These are phyloP conservation scores for Aphidius gifuensis DNA, from an alignment of 1,140 invertebrate species.

Conservation along the genomic window DNA sequence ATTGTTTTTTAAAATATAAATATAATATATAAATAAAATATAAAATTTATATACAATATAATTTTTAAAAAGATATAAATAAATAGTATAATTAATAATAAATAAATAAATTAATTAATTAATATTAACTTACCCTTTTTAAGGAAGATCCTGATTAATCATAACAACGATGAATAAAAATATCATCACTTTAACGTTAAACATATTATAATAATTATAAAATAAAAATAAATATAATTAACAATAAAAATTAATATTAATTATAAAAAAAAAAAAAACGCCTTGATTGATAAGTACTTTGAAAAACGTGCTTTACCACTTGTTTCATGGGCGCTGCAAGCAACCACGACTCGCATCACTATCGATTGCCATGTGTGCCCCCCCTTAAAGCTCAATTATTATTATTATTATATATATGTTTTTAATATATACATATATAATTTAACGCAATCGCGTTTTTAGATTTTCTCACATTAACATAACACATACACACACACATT, in stretches of 20 bases:
- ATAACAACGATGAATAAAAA: not conserved
- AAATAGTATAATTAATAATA: no score
- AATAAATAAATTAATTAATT: no score
- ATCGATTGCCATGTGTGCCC: conserved; percentile 39
- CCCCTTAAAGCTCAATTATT: conserved; percentile 20
- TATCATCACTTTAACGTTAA: conserved; percentile 5
- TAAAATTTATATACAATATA: no score
- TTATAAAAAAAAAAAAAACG: conserved; percentile 25
- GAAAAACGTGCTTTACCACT: conserved; percentile 39
- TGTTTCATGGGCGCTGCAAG: conserved; percentile 42
- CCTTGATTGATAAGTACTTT: conserved; percentile 25
- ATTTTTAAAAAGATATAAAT: no score
- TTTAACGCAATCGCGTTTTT: not conserved
- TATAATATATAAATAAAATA: no score
- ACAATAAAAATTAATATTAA: conserved; percentile 10
- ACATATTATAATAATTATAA: conserved; percentile 32
- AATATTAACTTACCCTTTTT: conserved; percentile 33
- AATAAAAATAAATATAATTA: conserved; percentile 22
- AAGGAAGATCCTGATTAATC: conserved; percentile 32
- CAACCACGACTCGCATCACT: conserved; percentile 34
- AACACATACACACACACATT: no score
- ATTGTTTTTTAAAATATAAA: not conserved
- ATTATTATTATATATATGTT: not conserved
- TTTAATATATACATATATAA: not conserved
- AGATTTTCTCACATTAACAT: not conserved